Conservation (phyloP, 2,797 vertebrate genomes). For the Scyliorhinus canicula region DNA sequence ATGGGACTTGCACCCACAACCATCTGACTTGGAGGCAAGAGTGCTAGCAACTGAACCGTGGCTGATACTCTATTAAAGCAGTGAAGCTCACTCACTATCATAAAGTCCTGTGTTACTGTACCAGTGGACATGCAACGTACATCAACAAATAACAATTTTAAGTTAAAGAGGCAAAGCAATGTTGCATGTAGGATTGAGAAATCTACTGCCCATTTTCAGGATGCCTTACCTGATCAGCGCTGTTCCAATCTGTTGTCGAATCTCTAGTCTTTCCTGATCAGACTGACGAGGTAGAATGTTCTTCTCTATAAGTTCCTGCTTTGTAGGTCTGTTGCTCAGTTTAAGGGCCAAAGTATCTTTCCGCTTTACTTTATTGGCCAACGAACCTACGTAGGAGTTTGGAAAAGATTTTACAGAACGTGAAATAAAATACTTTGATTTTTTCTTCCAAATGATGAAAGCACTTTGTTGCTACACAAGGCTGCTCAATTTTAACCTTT, state of each 20-base stretch:
- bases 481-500: neutral
- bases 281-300: slow-evolving; percentile 82
- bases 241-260: slow-evolving; percentile 88
- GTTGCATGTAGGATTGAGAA: neutral
- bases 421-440: neutral
- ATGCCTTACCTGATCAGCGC: slow-evolving; percentile 75
- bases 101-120: neutral
- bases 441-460: neutral
- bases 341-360: slow-evolving; percentile 95
- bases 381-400: slow-evolving; percentile 59
- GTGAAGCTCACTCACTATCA: neutral
- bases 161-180: neutral
- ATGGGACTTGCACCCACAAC: neutral
- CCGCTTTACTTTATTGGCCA: slow-evolving; percentile 89
- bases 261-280: slow-evolving; percentile 93
- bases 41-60: neutral
- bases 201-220: neutral
- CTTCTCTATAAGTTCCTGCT: slow-evolving; percentile 61
- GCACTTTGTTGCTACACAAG: neutral
- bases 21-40: neutral
- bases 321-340: slow-evolving; percentile 63
- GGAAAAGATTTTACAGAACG: neutral
- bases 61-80: neutral
- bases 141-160: neutral
- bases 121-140: neutral